Evolutionary conservation across 2,113 vertebrate genomes (phyloP).

Genomic region (Neolamprologus toae): DNA sequence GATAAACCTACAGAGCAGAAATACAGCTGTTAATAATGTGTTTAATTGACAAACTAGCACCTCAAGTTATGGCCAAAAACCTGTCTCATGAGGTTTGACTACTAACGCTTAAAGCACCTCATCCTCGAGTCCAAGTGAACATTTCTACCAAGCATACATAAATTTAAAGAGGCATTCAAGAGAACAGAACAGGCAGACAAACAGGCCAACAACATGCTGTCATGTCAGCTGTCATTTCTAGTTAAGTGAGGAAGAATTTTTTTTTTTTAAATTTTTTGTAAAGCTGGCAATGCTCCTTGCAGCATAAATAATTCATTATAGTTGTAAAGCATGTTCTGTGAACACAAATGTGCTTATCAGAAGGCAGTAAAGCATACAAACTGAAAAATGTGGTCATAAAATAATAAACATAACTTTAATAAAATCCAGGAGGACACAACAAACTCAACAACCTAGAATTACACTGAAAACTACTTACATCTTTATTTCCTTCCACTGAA

Average conservation of each 20-base stretch:
- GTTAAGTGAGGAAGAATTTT: neutral
- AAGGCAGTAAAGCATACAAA: neutral
- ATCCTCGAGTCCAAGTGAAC: neutral
- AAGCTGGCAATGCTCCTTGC: neutral
- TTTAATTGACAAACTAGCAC: neutral
- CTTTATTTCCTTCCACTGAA: conserved; percentile 84
- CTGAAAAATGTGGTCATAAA: neutral
- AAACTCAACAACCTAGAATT: neutral
- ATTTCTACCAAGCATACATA: neutral
- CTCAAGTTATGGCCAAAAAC: neutral
- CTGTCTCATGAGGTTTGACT: neutral
- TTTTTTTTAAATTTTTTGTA: neutral
- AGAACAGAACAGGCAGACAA: neutral
- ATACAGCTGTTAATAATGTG: neutral
- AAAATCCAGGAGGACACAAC: neutral
- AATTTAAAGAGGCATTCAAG: neutral
- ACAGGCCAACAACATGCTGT: neutral
- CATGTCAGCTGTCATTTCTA: neutral
- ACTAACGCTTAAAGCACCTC: neutral
- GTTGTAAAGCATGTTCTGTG: neutral
- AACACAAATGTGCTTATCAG: neutral
- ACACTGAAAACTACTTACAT: conserved; percentile 75
- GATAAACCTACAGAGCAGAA: conserved; percentile 79
- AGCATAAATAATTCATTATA: conserved; percentile 11
- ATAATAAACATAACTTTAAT: neutral